Conservation (phyloP, 2,113 vertebrate species). For the Castor canadensis region DNA sequence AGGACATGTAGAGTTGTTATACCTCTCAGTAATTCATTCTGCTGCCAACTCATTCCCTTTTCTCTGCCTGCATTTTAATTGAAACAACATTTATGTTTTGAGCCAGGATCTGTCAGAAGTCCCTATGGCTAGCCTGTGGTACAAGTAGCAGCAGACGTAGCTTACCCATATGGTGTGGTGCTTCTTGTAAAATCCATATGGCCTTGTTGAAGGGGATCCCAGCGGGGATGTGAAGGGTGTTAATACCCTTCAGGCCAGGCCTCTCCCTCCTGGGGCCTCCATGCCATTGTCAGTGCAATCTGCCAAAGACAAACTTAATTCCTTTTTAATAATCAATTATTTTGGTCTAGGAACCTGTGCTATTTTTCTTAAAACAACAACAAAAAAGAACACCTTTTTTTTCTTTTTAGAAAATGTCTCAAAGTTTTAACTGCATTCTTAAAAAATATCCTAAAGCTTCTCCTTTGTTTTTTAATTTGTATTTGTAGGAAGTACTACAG, state of each 20-base stretch:
- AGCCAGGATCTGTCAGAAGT: conserved; percentile 90
- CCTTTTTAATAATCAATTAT: conserved; percentile 97
- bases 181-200: conserved; percentile 98
- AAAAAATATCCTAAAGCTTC: conserved; percentile 59
- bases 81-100: conserved; percentile 92
- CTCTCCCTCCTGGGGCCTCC: conserved; percentile 92
- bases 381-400: conserved; percentile 3
- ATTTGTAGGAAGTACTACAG: conserved; percentile 94
- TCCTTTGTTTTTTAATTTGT: conserved; percentile 67
- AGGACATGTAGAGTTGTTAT: conserved; percentile 79
- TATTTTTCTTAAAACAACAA: conserved; percentile 68
- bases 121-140: conserved; percentile 90
- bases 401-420: conserved; percentile 26
- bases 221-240: conserved; percentile 94
- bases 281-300: conserved; percentile 96
- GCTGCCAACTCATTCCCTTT: conserved; percentile 87
- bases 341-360: conserved; percentile 87
- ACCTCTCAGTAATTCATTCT: conserved; percentile 84
- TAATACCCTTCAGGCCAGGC: conserved; percentile 93
- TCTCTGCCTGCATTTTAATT: conserved; percentile 90
- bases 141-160: conserved; percentile 92
- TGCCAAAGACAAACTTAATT: conserved; percentile 91
- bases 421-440: conserved; percentile 51
- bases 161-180: conserved; percentile 95
- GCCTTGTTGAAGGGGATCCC: conserved; percentile 93